Conservation (phyloP, 2,113 vertebrate genomes). For the Peromyscus leucopus region DNA sequence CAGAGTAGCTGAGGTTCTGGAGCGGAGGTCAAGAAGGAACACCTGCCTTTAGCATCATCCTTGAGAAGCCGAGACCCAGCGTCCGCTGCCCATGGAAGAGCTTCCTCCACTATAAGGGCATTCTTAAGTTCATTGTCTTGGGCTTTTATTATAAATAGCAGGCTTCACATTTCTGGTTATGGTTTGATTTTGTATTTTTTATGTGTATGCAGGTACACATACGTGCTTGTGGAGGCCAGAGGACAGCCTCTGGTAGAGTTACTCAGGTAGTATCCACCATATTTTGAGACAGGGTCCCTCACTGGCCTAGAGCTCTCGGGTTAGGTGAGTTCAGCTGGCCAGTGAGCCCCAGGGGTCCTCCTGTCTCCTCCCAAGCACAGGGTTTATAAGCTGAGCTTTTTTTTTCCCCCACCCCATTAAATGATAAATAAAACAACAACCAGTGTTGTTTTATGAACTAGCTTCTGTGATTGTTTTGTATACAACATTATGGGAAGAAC, state of each 20-base stretch:
- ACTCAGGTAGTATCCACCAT: background rate
- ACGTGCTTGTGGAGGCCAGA: background rate
- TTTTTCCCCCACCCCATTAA: background rate
- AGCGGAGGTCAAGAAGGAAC: background rate
- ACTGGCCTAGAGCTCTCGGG: background rate
- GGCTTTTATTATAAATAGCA: constrained; percentile 2
- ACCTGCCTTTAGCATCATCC: background rate
- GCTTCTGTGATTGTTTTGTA: background rate
- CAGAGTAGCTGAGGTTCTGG: background rate
- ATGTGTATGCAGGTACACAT: background rate
- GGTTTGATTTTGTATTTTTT: background rate
- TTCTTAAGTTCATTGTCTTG: background rate
- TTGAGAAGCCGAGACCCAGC: background rate
- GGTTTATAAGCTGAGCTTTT: background rate
- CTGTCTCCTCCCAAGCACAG: background rate
- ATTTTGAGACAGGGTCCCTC: background rate
- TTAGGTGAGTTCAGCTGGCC: too few species aligned
- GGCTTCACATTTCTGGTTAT: constrained; percentile 21
- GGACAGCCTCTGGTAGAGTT: background rate
- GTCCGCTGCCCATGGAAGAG: background rate
- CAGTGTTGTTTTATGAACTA: constrained; percentile 19
- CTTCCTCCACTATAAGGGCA: background rate
- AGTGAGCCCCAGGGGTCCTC: background rate
- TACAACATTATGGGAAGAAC: background rate
- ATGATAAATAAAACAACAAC: background rate